phyloP scores from a whole-genome alignment of 2,797 vertebrate genomes.

The Gymnoscopelus microlampas region DNA sequence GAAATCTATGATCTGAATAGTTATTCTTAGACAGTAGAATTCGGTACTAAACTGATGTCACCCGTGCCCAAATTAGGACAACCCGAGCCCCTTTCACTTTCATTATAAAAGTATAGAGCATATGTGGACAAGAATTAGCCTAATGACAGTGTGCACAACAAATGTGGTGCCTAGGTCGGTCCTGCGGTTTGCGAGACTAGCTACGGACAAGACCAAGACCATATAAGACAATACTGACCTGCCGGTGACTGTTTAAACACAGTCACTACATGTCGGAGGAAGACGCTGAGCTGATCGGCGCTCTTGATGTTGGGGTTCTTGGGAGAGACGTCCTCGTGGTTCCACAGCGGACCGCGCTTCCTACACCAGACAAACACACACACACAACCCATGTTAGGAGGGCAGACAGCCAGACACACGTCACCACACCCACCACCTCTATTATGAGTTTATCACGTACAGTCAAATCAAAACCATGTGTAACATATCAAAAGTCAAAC shows the following conservation, averaged over 20 bases:
- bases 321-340: constrained; percentile 97
- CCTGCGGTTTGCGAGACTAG: no score
- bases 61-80: no score
- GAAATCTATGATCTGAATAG: no score
- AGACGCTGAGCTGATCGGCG: constrained; percentile 94
- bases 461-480: constrained; percentile 22
- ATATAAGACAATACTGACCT: constrained; percentile 76
- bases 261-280: constrained; percentile 92
- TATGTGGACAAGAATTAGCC: no score
- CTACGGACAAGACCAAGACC: not conserved
- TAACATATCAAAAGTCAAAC: constrained; percentile 11
- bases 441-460: constrained; percentile 20
- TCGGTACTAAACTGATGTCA: no score
- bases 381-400: constrained; percentile 1
- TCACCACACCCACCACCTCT: no score
- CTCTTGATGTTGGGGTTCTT: constrained; percentile 98
- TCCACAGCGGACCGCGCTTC: constrained; percentile 97
- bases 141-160: no score
- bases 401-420: no score
- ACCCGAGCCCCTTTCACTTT: no score
- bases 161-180: no score
- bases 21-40: no score
- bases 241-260: constrained; percentile 92
- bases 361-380: constrained; percentile 68
- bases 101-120: no score